Percentiles rank a stretch among this genome's conserved stretches.
phyloP scores from a whole-genome alignment of 37 sponge, comb jelly and placozoan species.

The Spongilla lacustris region DNA sequence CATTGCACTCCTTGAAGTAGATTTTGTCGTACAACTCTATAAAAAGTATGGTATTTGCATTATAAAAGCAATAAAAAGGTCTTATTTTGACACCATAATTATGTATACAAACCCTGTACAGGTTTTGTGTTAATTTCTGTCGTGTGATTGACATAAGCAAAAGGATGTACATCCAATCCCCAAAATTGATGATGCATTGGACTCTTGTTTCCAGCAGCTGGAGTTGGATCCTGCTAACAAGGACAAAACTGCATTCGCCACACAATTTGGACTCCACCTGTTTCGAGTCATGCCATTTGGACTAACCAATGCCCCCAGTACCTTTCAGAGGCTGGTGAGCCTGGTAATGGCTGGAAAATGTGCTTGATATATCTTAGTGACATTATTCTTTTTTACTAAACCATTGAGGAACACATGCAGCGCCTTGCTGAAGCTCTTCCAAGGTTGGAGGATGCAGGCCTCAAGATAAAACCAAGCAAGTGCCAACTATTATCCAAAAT shows the following conservation, averaged over 20 bases:
- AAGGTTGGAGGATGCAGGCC: conserved; percentile 1
- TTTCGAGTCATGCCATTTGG: conserved; percentile 74
- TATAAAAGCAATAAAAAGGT: no score
- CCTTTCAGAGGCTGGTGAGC: conserved; percentile 63
- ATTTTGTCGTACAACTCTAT: no score
- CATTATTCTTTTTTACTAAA: conserved; percentile 30
- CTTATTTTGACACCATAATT: no score
- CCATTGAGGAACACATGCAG: conserved; percentile 28
- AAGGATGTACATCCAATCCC: no score
- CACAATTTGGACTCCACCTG: conserved; percentile 52
- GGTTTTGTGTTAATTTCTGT: no score
- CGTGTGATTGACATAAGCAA: no score
- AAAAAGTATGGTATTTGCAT: no score
- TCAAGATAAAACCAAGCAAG: conserved; percentile 51
- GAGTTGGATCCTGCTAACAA: conserved; percentile 14
- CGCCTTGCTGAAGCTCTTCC: conserved; percentile 7
- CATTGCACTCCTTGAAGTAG: no score
- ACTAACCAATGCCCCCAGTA: conserved; percentile 56
- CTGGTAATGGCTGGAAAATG: conserved; percentile 28
- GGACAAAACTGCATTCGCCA: conserved; percentile 68
- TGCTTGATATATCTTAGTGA: conserved; percentile 48
- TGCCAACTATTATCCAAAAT: conserved; percentile 25
- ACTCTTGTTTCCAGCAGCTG: conserved; percentile 67
- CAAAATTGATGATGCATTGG: conserved; percentile 11
- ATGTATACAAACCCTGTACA: no score